These are phyloP conservation scores for Stegostoma tigrinum DNA, from an alignment of 2,113 vertebrate species.

Conservation along the genomic window DNA sequence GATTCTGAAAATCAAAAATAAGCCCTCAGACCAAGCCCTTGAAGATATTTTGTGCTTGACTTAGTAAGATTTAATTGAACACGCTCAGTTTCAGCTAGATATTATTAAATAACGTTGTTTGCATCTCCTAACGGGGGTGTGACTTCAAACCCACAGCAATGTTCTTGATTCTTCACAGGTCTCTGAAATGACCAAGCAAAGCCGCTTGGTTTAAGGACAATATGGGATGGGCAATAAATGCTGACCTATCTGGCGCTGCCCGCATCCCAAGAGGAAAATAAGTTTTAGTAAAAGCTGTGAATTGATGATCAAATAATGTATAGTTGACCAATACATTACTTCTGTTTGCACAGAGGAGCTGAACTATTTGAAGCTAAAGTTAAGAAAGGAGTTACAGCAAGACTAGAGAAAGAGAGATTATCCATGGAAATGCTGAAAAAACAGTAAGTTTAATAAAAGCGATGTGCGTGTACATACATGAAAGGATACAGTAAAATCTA, in stretches of 20 bases:
- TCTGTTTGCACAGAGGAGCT: constrained; percentile 54
- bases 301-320: not conserved
- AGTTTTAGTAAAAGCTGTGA: not conserved
- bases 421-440: constrained; percentile 56
- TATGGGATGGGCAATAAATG: too few relatives aligned
- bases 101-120: not conserved
- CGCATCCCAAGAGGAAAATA: too few relatives aligned
- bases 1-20: too few relatives aligned
- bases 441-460: constrained; percentile 49
- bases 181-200: too few relatives aligned
- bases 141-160: too few relatives aligned
- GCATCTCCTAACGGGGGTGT: not conserved
- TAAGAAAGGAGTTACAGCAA: constrained; percentile 53
- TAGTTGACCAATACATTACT: not conserved
- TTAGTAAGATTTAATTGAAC: too few relatives aligned
- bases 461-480: not conserved
- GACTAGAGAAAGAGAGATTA: constrained; percentile 57
- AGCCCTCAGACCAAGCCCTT: too few relatives aligned
- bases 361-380: constrained; percentile 62
- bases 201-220: too few relatives aligned
- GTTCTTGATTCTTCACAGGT: too few relatives aligned
- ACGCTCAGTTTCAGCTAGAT: not conserved
- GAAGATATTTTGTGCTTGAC: too few relatives aligned
- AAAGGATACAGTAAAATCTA: not conserved
- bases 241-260: too few relatives aligned